Evolutionary conservation across 1,140 invertebrate genomes (phyloP), one percentile per base, ranked within the genome.

Genomic region (Agraylea sexmaculata): DNA sequence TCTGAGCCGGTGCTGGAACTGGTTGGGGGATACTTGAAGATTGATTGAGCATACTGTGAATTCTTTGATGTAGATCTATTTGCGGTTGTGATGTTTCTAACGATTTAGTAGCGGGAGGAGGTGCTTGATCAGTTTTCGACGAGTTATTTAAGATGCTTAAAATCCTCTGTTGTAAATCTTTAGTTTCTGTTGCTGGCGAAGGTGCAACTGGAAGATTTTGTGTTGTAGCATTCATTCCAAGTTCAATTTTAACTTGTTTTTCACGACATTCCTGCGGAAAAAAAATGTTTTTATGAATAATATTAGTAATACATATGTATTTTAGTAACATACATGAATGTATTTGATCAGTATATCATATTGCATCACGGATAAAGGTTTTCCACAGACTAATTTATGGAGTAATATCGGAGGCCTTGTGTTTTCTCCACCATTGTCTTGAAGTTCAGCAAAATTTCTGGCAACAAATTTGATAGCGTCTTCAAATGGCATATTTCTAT

Each of bases 401-500:
- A 93, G 54, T 10, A 91, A 59, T 47, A 86, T 75, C 1, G 77
- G 69, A 49, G 80, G 78, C 1, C 62, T 50, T 2, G 65, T 58
- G 0, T 59, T 47, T 3, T 58, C 46, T 12, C 36, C 35, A 2
- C 65, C 69, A 30, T 74, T 74, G 11, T 74, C 71, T 40, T 70
- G 68, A 53, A 86, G 77, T 56, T 87, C 74, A 36, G 78, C 75
- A 62, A 87, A 92, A 59, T 87, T 88, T 13, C 79, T 71, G 15
- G 71, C 70, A 21, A 94, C 70, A 27, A 93, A 66, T 42, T 71
- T 71, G 39, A 93, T 69, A 2, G 89, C 87, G 62, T 92, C 87
- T 37, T 92, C 86, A n/a, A 91, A 53, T 0, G 87, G 88, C 86
- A 94, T 93, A 62, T 95, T 92, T 46, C 89, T 75, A 56, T 94